Base-by-base conservation (phyloP, 2,797 vertebrate species). In the Taenioides sp. region DNA sequence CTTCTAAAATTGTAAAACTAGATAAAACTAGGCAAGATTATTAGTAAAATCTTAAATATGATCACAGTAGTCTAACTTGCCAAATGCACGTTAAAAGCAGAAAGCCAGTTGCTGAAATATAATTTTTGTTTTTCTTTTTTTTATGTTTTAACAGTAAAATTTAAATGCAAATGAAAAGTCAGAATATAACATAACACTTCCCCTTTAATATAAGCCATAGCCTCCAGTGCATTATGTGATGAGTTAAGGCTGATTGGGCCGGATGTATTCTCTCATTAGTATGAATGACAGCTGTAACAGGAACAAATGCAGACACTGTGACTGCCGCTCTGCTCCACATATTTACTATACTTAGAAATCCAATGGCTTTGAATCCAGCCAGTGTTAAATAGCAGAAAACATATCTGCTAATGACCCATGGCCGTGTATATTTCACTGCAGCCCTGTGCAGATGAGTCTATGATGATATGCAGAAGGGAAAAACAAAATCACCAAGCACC, bases 171-270 rank as follows among this genome's bases (percentile, higher is more conserved):
- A 59, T 5, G 25, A 57, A 25, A 58, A 58, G 23, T 17, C 16
- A 28, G 5, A 27, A 28, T 59, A 18, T 17, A 28, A 2, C 57
- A 7, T 27, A 59, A 28, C 7, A 6, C 25, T 1, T 27, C 57
- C 27, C 25, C n/a, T 57, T 50, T 52, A 43, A 12, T 43, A 14
- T 14, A 52, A 54, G n/a, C 60, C 75, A 66, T 63, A 67, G 69
- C 18, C 23, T 70, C 69, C 50, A 67, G 59, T 63, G 63, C 37
- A 66, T 74, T 75, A 85, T 81, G 80, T 80, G 80, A 75, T 80
- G 70, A 82, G 55, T 75, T 43, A 75, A 69, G 67, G 65, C 67
- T 72, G 50, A 47, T 67, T 78, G 73, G 60, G 71, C 71, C 47
- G 63, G 63, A 60, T 54, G 65, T 71, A 59, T 27, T 69, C 34